Evolutionary conservation across 1,140 invertebrate species (phyloP), one percentile per base, ranked within the genome.

Genomic region (Uloborus diversus): DNA sequence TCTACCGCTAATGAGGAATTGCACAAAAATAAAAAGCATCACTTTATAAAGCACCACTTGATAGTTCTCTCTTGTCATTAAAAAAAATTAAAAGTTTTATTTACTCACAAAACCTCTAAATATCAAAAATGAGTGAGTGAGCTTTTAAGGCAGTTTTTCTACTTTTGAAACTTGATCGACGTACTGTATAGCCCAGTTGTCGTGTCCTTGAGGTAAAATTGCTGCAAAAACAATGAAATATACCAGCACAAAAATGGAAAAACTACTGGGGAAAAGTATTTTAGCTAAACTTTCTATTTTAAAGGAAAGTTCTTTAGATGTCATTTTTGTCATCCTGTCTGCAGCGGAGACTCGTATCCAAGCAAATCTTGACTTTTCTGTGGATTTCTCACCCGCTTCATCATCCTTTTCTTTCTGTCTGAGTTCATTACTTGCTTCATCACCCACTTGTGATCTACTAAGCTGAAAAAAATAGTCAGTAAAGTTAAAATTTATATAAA

Each of bases 181-280:
- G n/a, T n/a, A n/a, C 42, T 78, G 73, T 28, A 78, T 78, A 23
- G 32, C 57, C 73, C 73, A 78, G 23, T 78, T 78, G 20, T 78
- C 73, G 23, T 35, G 11, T 14, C 57, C 57, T 25, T 66, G 73
- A 37, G 73, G 73, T 47, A 78, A 20, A 20, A 78, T 42, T 17
- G 7, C 73, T 2, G 73, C 73, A 57, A 65, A 78, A 37, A 57
- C 62, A 37, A 78, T 78, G n/a, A 78, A 78, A 57, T 56, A 78
- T 35, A 66, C 23, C 9, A 65, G 30, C 1, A 78, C 73, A 42
- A 78, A 78, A 53, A 78, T 56, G 4, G 73, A 20, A n/a, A 78
- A 78, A 28, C 33, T 28, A 4, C 30, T 65, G 3, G 73, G 73
- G 13, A 78, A 78, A 11, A 78, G 42, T 37, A 78, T 30, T 37